Conservation (phyloP, 1,140 invertebrate genomes). For the Lordiphosa mommai region DNA sequence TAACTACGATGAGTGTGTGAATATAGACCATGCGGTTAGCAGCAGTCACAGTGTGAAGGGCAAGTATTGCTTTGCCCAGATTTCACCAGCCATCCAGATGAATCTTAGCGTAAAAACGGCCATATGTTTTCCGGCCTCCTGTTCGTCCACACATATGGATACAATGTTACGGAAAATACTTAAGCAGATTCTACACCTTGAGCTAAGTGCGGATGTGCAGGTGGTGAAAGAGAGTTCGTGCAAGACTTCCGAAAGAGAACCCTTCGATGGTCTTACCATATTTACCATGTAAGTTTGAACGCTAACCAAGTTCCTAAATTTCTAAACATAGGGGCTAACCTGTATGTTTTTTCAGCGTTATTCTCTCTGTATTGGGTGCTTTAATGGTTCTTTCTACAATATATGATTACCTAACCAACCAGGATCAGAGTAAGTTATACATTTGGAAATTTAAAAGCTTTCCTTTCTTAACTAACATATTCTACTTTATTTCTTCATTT, state of each 20-base stretch:
- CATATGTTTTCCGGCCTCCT: conserved; percentile 38
- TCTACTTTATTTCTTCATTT: background rate
- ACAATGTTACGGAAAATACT: conserved; percentile 20
- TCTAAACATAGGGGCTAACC: background rate
- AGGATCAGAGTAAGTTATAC: conserved; percentile 27
- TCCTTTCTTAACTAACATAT: background rate
- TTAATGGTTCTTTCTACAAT: conserved; percentile 30
- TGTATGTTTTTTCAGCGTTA: conserved; percentile 20
- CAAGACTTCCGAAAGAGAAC: conserved; percentile 16
- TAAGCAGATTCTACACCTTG: conserved; percentile 10
- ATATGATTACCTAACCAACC: conserved; percentile 31
- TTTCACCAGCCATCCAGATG: background rate
- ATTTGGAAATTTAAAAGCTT: too few relatives aligned
- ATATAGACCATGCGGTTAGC: conserved; percentile 11
- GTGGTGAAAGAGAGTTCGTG: conserved; percentile 20
- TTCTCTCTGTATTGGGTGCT: conserved; percentile 25
- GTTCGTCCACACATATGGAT: conserved; percentile 27
- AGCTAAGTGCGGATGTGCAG: background rate
- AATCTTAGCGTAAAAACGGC: conserved; percentile 10
- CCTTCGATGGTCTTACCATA: conserved; percentile 30
- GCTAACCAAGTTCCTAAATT: too few relatives aligned
- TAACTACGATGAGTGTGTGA: conserved; percentile 45
- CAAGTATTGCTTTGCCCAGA: conserved; percentile 29
- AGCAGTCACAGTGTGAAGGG: conserved; percentile 18
- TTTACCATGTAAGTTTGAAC: conserved; percentile 43